Base-by-base conservation (phyloP, 2,888 invertebrate species). In the Eilema depressum region DNA sequence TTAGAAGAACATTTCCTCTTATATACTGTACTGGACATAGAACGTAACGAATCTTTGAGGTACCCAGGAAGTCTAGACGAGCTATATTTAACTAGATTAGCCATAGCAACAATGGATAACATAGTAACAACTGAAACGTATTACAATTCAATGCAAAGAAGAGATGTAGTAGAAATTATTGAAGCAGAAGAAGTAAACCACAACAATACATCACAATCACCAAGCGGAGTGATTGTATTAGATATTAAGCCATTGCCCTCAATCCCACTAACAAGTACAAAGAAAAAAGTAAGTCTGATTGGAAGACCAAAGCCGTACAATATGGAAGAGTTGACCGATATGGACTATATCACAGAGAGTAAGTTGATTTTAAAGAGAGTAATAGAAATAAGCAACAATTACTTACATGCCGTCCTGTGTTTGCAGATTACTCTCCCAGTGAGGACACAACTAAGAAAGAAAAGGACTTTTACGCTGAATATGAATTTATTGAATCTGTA, bases 251-350 rank as follows among this genome's bases (percentile, higher is more conserved):
- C 61, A 23, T 20, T 4, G n/a, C 33, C 61, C 37, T n/a, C 71
- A 37, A 57, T 61, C 56, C 57, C 47, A n/a, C n/a, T 30, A 23
- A 71, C 70, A 76, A 17, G 10, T 28, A 28, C 60, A 12, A 87
- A 83, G 69, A 86, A 81, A 60, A 91, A 82, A 80, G 59, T 80
- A 11, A 84, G 75, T 69, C 73, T 88, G 2, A 79, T 94, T 66
- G 94, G 93, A 69, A 87, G 94, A 77, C 93, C 90, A 5, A 93
- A 90, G 81, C 75, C 92, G 7, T 93, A 93, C 64, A 86, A 90
- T 56, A 80, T 93, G 57, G 90, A 91, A 74, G 93, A 94, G 17
- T 74, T 93, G 62, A 87, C 82, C 69, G 71, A 80, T 72, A 70
- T 70, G 60, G 80, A 82, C 7, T 79, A 82, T 60, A 80, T 75